Conservation (phyloP, 2,888 invertebrate genomes). For the Eretmocerus hayati region DNA sequence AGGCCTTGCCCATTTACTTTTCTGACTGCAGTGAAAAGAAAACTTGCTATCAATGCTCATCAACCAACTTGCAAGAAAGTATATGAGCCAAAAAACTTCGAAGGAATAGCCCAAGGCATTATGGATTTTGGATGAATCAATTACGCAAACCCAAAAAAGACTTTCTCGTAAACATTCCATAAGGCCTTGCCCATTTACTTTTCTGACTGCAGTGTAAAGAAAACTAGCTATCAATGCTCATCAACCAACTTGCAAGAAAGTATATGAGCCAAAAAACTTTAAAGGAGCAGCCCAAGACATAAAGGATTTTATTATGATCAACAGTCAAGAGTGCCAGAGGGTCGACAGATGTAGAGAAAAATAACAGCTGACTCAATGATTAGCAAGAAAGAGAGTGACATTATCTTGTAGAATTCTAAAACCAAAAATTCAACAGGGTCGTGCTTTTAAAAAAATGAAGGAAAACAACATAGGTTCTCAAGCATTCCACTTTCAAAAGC, state of each 20-base stretch:
- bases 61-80: no score
- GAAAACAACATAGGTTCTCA: conserved; percentile 30
- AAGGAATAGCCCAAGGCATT: no score
- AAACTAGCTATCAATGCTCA: conserved; percentile 46
- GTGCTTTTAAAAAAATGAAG: conserved; percentile 36
- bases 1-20: no score
- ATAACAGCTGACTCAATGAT: conserved; percentile 31
- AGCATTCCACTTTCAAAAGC: conserved; percentile 31
- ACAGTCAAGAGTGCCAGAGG: no score
- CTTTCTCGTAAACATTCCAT: no score
- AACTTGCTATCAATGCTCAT: no score
- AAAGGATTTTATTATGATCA: conserved; percentile 41
- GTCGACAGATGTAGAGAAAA: conserved; percentile 35
- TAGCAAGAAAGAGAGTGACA: conserved; percentile 31
- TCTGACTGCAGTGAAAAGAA: no score
- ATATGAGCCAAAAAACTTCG: no score
- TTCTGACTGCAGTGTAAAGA: conserved; percentile 54
- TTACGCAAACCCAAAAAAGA: no score
- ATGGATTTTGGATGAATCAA: no score
- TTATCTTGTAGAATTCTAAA: conserved; percentile 33
- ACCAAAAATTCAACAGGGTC: conserved; percentile 33
- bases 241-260: conserved; percentile 27
- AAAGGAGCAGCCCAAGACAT: conserved; percentile 17
- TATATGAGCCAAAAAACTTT: conserved; percentile 25
- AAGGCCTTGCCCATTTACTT: conserved; percentile 54